Base-by-base conservation (phyloP, 2,797 vertebrate species). In the Polyboroides typus region DNA sequence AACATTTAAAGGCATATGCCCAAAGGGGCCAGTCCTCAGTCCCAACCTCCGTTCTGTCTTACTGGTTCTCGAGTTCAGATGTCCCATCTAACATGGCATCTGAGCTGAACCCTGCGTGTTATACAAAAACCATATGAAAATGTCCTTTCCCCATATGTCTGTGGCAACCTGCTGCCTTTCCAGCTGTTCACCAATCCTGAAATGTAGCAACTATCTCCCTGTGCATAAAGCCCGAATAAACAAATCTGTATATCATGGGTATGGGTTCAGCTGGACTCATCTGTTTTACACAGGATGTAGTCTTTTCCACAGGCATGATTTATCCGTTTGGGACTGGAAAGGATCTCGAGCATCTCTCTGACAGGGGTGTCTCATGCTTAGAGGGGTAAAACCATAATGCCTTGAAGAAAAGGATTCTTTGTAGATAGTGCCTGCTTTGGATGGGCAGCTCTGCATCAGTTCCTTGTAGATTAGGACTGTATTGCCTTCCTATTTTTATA, bases 81-180 rank as follows among this genome's bases (percentile, higher is more conserved):
- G 45, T 38, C 56, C 13, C 40, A 56, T 15, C 34, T 29, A 79
- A 44, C 48, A 64, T 3, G 66, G 44, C 25, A 63, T 22, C 40
- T 45, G 52, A 80, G 27, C 47, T n/a, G 36, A 92, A 45, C 8
- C 2, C 23, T 2, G 2, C 0, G 2, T 8, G 11, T 12, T 55
- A 73, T 38, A n/a, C 6, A 56, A 67, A 76, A 68, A 38, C 2
- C 2, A 36, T 12, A 71, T 3, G 21, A 85, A 79, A 82, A 64
- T 71, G 2, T 63, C 87, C 38, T 80, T 93, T 71, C 15, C 8
- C 48, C 53, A 34, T 74, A 40, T 58, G 63, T 59, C 59, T 67
- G 67, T n/a, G 40, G 67, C 48, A 82, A 81, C 79, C 84, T 85
- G 75, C 79, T 82, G 87, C 64, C 93, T 89, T 89, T 93, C 94